Percentiles rank a stretch among this genome's conserved stretches.
Evolutionary conservation across 2,113 vertebrate species (phyloP).

Genomic region (Indri indri): DNA sequence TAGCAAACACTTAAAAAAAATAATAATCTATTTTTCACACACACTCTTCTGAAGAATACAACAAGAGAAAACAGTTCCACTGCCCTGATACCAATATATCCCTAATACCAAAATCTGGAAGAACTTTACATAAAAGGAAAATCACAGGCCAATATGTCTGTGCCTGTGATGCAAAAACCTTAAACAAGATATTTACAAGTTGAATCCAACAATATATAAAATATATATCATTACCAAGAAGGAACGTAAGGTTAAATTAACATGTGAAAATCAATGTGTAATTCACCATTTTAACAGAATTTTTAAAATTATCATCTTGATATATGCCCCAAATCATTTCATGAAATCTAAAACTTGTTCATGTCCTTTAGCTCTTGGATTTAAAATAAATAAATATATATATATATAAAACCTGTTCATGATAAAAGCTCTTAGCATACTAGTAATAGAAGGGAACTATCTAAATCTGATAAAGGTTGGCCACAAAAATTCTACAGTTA

Average conservation of each 20-base stretch:
- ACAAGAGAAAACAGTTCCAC: background rate
- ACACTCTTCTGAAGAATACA: background rate
- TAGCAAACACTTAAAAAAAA: background rate
- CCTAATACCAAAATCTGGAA: background rate
- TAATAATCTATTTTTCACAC: background rate
- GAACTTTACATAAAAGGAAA: background rate
- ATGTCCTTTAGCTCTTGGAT: too few species aligned
- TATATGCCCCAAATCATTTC: background rate
- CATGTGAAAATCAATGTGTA: background rate
- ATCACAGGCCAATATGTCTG: background rate
- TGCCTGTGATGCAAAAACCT: background rate
- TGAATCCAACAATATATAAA: background rate
- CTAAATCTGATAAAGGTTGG: background rate
- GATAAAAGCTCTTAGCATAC: background rate
- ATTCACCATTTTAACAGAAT: background rate
- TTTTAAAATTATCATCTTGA: background rate
- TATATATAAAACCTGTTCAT: background rate
- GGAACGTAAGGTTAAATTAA: background rate
- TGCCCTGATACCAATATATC: background rate
- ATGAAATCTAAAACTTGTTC: background rate
- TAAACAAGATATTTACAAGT: background rate
- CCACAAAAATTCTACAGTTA: background rate
- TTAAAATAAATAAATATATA: too few species aligned
- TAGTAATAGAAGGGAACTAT: background rate
- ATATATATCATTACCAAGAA: background rate